phyloP scores from a whole-genome alignment of 64 coral and sea anemone species.

The Pachyseris speciosa region DNA sequence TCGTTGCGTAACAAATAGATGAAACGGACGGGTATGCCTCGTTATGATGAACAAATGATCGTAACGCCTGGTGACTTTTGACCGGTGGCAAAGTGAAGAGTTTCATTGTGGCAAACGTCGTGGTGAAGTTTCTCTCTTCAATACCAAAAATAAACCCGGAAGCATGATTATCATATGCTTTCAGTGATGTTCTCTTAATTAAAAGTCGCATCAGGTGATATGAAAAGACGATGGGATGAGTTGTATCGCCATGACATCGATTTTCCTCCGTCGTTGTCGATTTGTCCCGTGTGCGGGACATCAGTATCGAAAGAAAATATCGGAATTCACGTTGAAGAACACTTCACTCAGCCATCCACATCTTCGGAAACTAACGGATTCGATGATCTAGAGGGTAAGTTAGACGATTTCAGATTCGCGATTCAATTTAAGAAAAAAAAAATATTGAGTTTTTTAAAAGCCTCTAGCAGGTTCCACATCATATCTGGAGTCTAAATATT shows the following conservation, averaged over 20 bases:
- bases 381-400: constrained; percentile 80
- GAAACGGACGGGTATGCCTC: not conserved
- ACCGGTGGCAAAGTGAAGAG: constrained; percentile 7
- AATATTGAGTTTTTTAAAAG: constrained; percentile 15
- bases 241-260: constrained; percentile 76
- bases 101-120: constrained; percentile 5
- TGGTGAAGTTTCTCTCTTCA: not conserved
- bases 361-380: constrained; percentile 43
- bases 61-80: constrained; percentile 47
- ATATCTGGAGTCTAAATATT: not conserved
- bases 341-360: constrained; percentile 87
- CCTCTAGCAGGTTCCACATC: constrained; percentile 35
- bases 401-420: not conserved
- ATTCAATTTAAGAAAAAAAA: not conserved
- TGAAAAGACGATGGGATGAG: constrained; percentile 93
- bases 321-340: constrained; percentile 86
- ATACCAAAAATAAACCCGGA: not conserved
- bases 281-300: constrained; percentile 95
- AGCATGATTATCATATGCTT: constrained; percentile 33
- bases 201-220: constrained; percentile 25
- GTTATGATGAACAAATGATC: constrained; percentile 13
- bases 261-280: constrained; percentile 80
- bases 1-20: too few species aligned
- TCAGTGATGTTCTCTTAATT: constrained; percentile 19
- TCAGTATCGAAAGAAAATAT: constrained; percentile 85